These are phyloP conservation scores for Halisarca cf. caerulea DNA, from an alignment of 37 sponge, comb jelly and placozoan species.

Conservation along the genomic window DNA sequence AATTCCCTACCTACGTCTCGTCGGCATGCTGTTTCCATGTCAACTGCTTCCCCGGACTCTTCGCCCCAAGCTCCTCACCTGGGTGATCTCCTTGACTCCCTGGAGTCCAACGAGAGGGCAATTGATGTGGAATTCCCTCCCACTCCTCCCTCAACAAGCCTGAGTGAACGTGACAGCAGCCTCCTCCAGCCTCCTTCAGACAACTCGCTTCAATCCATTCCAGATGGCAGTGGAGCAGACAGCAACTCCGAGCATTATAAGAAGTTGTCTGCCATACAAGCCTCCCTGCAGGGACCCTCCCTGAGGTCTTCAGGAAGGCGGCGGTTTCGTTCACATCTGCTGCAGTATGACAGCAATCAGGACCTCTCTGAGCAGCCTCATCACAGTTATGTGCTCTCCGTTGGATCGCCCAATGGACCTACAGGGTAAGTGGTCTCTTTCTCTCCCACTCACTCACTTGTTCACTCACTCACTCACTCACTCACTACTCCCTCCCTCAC, in stretches of 20 bases:
- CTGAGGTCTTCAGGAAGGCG: neutral
- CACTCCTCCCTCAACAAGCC: conserved; percentile 1
- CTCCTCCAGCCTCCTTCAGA: neutral
- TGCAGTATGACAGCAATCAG: neutral
- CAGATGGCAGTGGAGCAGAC: neutral
- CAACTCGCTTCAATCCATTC: neutral
- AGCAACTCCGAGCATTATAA: neutral
- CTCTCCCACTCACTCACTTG: no score
- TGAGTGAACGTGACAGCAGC: neutral
- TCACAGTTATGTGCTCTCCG: neutral
- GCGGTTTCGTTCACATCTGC: neutral
- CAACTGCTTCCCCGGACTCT: neutral
- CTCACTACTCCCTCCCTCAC: no score
- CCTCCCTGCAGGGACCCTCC: neutral
- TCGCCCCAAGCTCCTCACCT: neutral
- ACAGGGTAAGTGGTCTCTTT: neutral
- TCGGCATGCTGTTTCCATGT: neutral
- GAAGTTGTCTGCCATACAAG: neutral
- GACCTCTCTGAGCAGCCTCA: neutral
- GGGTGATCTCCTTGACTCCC: neutral
- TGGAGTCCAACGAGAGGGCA: conserved; percentile 11
- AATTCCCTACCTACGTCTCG: neutral
- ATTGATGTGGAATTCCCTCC: conserved; percentile 18
- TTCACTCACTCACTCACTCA: no score
- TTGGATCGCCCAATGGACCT: neutral